Base-by-base conservation (phyloP, 2,797 vertebrate genomes). In the Tapirus indicus region DNA sequence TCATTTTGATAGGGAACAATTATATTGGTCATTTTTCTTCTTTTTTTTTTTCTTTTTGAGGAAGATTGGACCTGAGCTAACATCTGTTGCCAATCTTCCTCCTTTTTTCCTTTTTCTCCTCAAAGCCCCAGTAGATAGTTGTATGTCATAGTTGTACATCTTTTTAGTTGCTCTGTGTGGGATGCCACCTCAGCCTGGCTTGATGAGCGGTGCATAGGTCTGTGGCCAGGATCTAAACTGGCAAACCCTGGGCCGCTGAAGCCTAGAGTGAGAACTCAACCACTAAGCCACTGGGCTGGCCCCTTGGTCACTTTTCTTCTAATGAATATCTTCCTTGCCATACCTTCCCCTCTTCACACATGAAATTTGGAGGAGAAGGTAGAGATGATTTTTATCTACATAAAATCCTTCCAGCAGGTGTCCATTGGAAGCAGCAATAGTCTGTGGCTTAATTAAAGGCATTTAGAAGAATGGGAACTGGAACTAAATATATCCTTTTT, bases 1-100 rank as follows among this genome's bases (percentile, higher is more conserved):
- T 88, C 20, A n/a, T 92, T 80, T 93, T 93, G 66, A 44, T 84
- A 88, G 18, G n/a, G 27, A 94, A 68, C 9, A 95, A 32, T 97
- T 79, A 29, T 29, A 79, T 77, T 69, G 20, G 23, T 68, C 13
- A 29, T 64, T 93, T 92, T 88, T 95, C 32, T 93, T 88, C 16
- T 79, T 38, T 38, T 38, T 38, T 38, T 38, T 38, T 38, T 38
- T 38, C n/a, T 38, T 38, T 38, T 38, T 38, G 38, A 38, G 38
- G 38, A 38, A 38, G 38, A 38, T 38, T 38, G 38, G 2, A 38
- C 38, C 38, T 38, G 38, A 38, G 38, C 38, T 38, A 38, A 38
- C 38, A 38, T 38, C 38, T 38, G 38, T 38, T 38, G 38, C 38
- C 38, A 38, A 38, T 38, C 38, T 38, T 38, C 38, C 38, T 38